Evolutionary conservation across 2,113 vertebrate species (phyloP), one percentile per base, ranked within the genome.

Genomic region (Rhea pennata): DNA sequence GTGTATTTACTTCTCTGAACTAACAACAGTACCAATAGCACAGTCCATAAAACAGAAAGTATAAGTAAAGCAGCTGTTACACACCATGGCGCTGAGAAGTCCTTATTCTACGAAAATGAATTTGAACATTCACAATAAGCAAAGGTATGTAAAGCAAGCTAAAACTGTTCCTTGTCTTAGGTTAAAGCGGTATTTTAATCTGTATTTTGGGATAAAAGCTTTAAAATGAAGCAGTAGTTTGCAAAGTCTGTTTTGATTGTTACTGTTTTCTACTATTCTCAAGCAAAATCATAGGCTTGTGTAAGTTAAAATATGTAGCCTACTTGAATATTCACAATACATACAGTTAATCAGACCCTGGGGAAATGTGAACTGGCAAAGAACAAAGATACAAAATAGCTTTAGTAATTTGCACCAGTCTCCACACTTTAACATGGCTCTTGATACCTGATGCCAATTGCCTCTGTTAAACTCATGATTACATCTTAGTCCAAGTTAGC

Each of bases 1-100:
- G 75, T 84, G 73, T 94, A 82, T 96, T 94, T 96, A 96, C 53
- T 87, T 83, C 53, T 84, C 67, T 42, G 69, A 75, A 87, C 65
- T 84, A 93, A 93, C 87, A 96, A 93, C 72, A 84, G 65, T 48
- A 67, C 74, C 77, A 51, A 46, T 20, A 88, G 75, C 31, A 46
- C n/a, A 92, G 48, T 29, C 46, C 59, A 44, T 42, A 83, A 93
- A 86, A 48, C 62, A 87, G 70, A 94, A 82, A 50, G 12, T 22
- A 66, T 22, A 75, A 90, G 48, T 11, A 83, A 94, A 96, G 84
- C 74, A 92, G 62, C 36, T 9, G 5, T 11, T 51, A 73, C 65
- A 81, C 72, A 56, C 14, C 62, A 87, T 88, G 69, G 74, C 2
- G 0, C 56, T 94, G 48, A 83, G 70, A 69, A 95, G 85, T 46